Evolutionary conservation across 35 echinoderm and acorn worm species (phyloP), one percentile per base, ranked within the genome.

Genomic region (Lytechinus pictus): DNA sequence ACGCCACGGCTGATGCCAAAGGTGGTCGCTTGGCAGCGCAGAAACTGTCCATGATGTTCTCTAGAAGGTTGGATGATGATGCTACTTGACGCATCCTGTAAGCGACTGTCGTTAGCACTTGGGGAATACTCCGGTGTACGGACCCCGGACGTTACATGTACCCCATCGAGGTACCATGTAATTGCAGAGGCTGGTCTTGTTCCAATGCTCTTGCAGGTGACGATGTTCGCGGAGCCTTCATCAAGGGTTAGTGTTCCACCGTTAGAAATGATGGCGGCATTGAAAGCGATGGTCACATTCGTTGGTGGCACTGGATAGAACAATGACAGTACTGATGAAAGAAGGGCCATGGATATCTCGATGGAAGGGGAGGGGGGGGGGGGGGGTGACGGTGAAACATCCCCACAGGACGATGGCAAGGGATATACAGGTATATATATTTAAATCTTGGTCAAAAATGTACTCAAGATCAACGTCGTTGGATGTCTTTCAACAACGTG

Each of bases 21-120:
- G 10, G 88, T 90, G 27, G 88, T 90, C 56, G 54, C 92, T 27
- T 28, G 92, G 54, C 54, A 93, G 57, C 54, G 92, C 3, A 93
- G 92, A 55, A 57, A 24, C 92, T 93, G 52, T 24, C n/a, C 92
- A n/a, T 93, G 52, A 9, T 93, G 3, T 16, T 13, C 92, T 16
- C 54, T 93, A 9, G 92, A 57, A 28, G 92, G 92, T 24, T 93
- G 92, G 92, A 93, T 93, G 92, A 93, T 28, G 53, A 93, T 93
- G n/a, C 1, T n/a, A 10, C 92, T 93, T 24, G 54, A 27, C 11
- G 54, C n/a, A 93, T 93, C 92, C 13, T 14, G 13, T 12, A 93
- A 57, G 1, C 52, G 52, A 54, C 9, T 55, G 55, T 93, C 27
- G 9, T 93, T 12, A 1, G 11, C n/a, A 24, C 56, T 93, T 3